Base-by-base conservation (phyloP, 1,140 invertebrate genomes). In the Plectrocnemia conspersa region DNA sequence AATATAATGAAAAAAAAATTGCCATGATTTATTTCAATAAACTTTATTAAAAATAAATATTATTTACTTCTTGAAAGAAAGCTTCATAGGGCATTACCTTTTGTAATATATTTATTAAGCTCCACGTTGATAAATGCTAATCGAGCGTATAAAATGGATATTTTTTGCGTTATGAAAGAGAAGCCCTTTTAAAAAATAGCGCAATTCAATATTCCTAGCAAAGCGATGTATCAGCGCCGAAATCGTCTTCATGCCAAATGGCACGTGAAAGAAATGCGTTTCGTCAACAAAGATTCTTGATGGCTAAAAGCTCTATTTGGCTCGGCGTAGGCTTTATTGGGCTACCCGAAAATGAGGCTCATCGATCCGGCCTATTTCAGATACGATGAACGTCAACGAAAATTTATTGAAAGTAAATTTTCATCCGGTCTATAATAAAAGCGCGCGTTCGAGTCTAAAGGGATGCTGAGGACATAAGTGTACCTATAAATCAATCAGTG, bases 171-270 rank as follows among this genome's bases (percentile, higher is more conserved):
- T n/a, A n/a, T n/a, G n/a, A n/a, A n/a, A n/a, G n/a, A 15, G 11
- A 13, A 3, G 13, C 13, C 11, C 50, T 25, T 44, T 53, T 33
- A 44, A 45, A 54, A 44, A 53, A 36, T 54, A 36, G 52, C 25
- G 52, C 47, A 54, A 54, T 54, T 54, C 27, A 45, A 45, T 54
- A 54, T 35, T 25, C 33, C 15, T 22, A 42, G 24, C 18, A 24
- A 19, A 18, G 44, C 33, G 24, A 48, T 49, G 19, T 42, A 38
- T 55, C 53, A 49, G 53, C 52, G 18, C 19, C 21, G 44, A 54
- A 38, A 47, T 46, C 41, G 40, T 53, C 52, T 53, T 35, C 36
- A 18, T 21, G 52, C 15, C 19, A 32, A 55, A 55, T 55, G 53
- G 23, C 44, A 48, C 24, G 53, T 48, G 44, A 55, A 41, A 11